Percentiles rank a stretch among this genome's conserved stretches.
phyloP scores from a whole-genome alignment of 92 coral and sea anemone species.

The Desmophyllum pertusum region DNA sequence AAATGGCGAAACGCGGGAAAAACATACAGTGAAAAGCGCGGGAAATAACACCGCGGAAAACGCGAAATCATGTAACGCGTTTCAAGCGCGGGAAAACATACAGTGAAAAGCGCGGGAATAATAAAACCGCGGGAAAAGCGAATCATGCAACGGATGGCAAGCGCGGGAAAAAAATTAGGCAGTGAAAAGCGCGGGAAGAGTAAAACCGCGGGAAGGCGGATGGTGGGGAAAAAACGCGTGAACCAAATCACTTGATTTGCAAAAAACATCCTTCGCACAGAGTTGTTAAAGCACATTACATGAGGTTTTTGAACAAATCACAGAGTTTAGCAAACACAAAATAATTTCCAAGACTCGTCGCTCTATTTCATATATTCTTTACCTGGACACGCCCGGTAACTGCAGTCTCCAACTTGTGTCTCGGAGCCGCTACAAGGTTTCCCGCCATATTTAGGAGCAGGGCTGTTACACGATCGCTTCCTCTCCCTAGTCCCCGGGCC shows the following conservation, averaged over 20 bases:
- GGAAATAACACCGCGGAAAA: too few species aligned
- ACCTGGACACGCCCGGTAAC: constrained; percentile 91
- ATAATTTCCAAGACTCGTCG: not conserved
- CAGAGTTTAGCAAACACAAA: not conserved
- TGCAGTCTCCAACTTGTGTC: constrained; percentile 84
- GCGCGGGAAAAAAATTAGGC: not conserved
- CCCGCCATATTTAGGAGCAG: constrained; percentile 77
- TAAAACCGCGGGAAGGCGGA: too few species aligned
- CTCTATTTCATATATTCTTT: not conserved
- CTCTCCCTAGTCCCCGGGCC: constrained; percentile 82
- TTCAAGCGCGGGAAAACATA: not conserved
- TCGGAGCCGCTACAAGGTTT: constrained; percentile 87
- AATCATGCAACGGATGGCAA: not conserved
- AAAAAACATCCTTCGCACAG: not conserved
- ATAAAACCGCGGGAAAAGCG: not conserved
- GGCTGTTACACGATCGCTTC: constrained; percentile 74
- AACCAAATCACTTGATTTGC: not conserved
- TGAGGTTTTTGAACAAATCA: not conserved
- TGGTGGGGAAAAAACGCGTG: too few species aligned
- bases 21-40: too few species aligned
- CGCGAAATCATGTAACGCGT: not conserved
- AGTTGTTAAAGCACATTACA: not conserved
- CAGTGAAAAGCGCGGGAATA: not conserved
- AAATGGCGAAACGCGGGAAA: too few species aligned
- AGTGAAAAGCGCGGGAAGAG: too few species aligned